Evolutionary conservation across 2,113 vertebrate genomes (phyloP).

Genomic region (Heterotilapia buettikoferi): DNA sequence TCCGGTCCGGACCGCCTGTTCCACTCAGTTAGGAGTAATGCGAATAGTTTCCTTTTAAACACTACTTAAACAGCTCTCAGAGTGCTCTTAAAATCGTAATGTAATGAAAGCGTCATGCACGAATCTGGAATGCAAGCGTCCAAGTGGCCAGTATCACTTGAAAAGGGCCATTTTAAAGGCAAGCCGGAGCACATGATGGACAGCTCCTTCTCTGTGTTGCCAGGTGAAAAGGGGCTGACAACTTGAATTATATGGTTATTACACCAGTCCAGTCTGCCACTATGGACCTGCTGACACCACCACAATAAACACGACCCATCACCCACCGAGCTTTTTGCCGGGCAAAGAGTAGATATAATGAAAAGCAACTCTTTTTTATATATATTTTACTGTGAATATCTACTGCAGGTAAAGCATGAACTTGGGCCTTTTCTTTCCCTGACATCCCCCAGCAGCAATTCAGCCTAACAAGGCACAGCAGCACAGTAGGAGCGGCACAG

Average conservation of each 20-base stretch:
- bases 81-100: constrained; percentile 54
- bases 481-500: background rate
- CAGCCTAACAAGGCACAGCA: background rate
- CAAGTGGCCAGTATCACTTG: constrained; percentile 6
- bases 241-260: constrained; percentile 61
- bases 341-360: background rate
- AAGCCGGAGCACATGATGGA: constrained; percentile 23
- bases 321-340: constrained; percentile 13
- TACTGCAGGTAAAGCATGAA: background rate
- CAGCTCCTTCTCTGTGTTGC: constrained; percentile 40
- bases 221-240: constrained; percentile 56
- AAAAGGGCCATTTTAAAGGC: constrained; percentile 30
- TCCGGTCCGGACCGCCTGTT: constrained; percentile 42
- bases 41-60: constrained; percentile 50
- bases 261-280: constrained; percentile 10
- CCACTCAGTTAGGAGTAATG: constrained; percentile 44
- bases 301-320: constrained; percentile 57
- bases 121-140: constrained; percentile 41
- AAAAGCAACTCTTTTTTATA: constrained; percentile 24
- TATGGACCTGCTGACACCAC: constrained; percentile 40
- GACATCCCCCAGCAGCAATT: background rate
- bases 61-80: constrained; percentile 46
- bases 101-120: constrained; percentile 51
- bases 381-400: background rate
- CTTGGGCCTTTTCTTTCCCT: background rate